Base-by-base conservation (phyloP, 2,113 vertebrate genomes). In the Colossoma macropomum region DNA sequence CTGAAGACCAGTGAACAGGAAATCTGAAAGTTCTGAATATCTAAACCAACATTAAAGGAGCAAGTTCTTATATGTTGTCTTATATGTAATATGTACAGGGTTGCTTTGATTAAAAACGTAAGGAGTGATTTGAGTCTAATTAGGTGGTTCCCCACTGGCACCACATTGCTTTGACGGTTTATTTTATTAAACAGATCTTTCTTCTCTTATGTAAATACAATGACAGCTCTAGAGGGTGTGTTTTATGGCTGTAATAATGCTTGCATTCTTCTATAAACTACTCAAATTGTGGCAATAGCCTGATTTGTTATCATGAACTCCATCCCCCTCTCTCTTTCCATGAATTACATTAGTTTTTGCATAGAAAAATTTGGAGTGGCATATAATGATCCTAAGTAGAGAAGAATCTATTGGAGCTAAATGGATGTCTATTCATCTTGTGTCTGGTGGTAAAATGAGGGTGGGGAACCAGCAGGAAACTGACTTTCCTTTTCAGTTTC, bases 381-480 rank as follows among this genome's bases (percentile, higher is more conserved):
- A 38, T 81, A 23, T 81, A 75, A 81, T 75, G 72, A 45, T 52
- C 45, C 25, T 38, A 75, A 81, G 63, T 73, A 19, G 9, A 23
- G 21, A 65, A 34, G 68, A 45, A 71, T 25, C 34, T n/a, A 41
- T 41, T 70, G 32, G 19, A 11, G 32, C 66, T 70, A 23, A 71
- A 71, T 71, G 68, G 45, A 38, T 45, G 45, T 62, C 52, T 19
- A 34, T 70, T 41, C 21, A 52, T 50, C 48, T 50, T 74, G 78
- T 34, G 56, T 10, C 59, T 6, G 4, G 1, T 74, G 45, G 59
- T 54, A 56, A 84, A 41, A 45, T 41, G 41, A 71, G n/a, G 28
- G 60, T 59, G 83, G 63, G 68, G 25, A 81, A 72, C 65, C 56
- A 63, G 28, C 15, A 71, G 72, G 79, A 85, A 62, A 65, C 48